Percentiles rank a stretch among this genome's conserved stretches.
These are phyloP conservation scores for Mythimna loreyi DNA, from an alignment of 2,888 invertebrate genomes.

Conservation along the genomic window DNA sequence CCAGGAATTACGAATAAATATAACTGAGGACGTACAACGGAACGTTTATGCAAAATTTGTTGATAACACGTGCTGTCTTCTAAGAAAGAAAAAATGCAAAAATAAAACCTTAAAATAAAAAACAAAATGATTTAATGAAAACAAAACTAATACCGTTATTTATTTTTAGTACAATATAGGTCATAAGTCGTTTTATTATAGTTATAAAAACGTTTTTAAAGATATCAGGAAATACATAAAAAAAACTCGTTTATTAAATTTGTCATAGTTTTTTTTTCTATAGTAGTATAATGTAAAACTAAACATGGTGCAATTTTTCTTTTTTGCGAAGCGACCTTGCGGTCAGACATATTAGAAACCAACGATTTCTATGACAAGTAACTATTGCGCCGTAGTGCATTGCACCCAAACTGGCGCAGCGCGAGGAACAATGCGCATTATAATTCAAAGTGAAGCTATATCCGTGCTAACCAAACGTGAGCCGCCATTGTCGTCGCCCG, in stretches of 20 bases:
- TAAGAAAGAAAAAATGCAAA: too few relatives aligned
- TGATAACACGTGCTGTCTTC: too few relatives aligned
- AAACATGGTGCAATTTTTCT: constrained; percentile 46
- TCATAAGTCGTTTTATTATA: too few relatives aligned
- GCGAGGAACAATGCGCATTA: constrained; percentile 89
- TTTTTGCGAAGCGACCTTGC: constrained; percentile 76
- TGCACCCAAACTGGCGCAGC: constrained; percentile 84
- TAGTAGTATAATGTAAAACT: neutral
- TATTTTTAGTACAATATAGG: too few relatives aligned
- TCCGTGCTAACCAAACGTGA: constrained; percentile 87
- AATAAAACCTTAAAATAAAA: too few relatives aligned
- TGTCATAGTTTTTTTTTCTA: neutral
- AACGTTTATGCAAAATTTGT: neutral
- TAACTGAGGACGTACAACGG: neutral
- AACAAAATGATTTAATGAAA: too few relatives aligned
- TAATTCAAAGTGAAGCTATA: constrained; percentile 89
- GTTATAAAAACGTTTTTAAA: too few relatives aligned
- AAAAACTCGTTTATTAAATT: neutral
- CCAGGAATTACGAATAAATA: neutral
- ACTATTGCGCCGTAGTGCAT: constrained; percentile 86
- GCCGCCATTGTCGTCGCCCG: constrained; percentile 74
- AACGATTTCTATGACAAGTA: constrained; percentile 87
- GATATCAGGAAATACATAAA: constrained; percentile 6
- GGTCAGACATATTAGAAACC: constrained; percentile 78
- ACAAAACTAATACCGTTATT: too few relatives aligned